These are phyloP conservation scores for Remorina albescens DNA, from an alignment of 2,797 vertebrate genomes.

Conservation along the genomic window DNA sequence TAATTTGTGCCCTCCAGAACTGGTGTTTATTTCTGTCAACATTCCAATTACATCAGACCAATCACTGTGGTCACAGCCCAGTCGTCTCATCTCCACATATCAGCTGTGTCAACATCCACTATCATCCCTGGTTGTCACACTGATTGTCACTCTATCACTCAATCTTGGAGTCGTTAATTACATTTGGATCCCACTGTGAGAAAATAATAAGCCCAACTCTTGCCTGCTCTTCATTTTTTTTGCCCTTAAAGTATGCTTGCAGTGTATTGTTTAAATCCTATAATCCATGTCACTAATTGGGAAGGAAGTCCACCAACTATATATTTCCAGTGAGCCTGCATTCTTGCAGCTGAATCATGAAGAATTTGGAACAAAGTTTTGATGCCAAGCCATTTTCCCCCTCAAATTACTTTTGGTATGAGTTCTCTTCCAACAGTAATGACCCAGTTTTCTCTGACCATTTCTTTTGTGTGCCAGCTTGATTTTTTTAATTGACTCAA, in stretches of 20 bases:
- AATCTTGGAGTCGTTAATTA: slow-evolving; percentile 73
- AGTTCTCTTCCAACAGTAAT: slow-evolving; percentile 30
- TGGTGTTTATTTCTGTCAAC: slow-evolving; percentile 81
- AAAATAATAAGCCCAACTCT: slow-evolving; percentile 61
- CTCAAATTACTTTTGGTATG: slow-evolving; percentile 15
- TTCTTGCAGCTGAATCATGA: slow-evolving; percentile 22
- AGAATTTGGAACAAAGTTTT: slow-evolving; percentile 37
- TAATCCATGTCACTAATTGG: slow-evolving; percentile 55
- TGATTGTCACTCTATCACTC: slow-evolving; percentile 78
- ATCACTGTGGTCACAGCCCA: slow-evolving; percentile 81
- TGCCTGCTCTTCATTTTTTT: slow-evolving; percentile 52
- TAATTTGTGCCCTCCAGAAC: slow-evolving; percentile 72
- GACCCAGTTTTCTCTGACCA: slow-evolving; percentile 39
- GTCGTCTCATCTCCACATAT: slow-evolving; percentile 75
- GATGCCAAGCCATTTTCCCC: not conserved
- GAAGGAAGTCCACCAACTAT: slow-evolving; percentile 46
- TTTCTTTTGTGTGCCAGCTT: slow-evolving; percentile 50
- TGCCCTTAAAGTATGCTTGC: slow-evolving; percentile 32
- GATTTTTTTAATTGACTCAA: slow-evolving; percentile 53
- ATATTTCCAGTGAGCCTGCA: slow-evolving; percentile 20
- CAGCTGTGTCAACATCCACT: slow-evolving; percentile 78
- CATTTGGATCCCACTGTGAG: slow-evolving; percentile 62
- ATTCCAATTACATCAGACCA: slow-evolving; percentile 80
- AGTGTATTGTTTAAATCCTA: slow-evolving; percentile 57
- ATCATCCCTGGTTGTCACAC: slow-evolving; percentile 75